Base-by-base conservation (phyloP, 1,140 invertebrate species). In the Chironomus tepperi region DNA sequence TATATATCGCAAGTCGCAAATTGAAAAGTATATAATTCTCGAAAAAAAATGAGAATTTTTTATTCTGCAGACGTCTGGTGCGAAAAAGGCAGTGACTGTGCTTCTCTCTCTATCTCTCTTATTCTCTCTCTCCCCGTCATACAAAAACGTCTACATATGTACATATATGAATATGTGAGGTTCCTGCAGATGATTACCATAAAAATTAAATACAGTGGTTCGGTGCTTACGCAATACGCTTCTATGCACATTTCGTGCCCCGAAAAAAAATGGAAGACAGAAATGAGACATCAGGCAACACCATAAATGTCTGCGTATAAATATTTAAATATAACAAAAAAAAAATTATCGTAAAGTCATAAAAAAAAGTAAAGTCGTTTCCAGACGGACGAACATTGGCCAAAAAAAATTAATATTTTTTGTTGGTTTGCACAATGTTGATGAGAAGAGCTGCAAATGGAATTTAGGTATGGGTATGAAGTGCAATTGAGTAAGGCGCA, bases 261-360 rank as follows among this genome's bases (percentile, higher is more conserved):
- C 24, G 24, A 34, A 34, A 34, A 34, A 34, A 34, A 34, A 34
- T 34, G 24, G 24, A 34, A 34, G 24, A 34, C 24, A 5, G 24
- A n/a, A 34, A 34, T 34, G 24, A 34, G n/a, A 12, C 47, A 57
- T 57, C 47, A 57, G 47, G 47, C 65, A 21, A 70, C 16, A 18
- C 65, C 18, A 18, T 16, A 70, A 70, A 70, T 18, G 65, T 70
- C 16, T 70, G 65, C 65, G 19, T 70, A 21, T 70, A 70, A 70
- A 70, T 70, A 70, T 21, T 19, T 19, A 21, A 70, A 70, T 19
- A 70, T 19, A 70, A 67, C 18, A 67, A 7, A 8, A 67, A 18
- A 70, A 70, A 21, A 19, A 19, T 70, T 70, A 70, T 70, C 65
- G 65, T 70, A 70, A 70, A 70, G 47, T 57, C 47, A 57, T 57